Percentiles rank a stretch among this genome's conserved stretches.
These are phyloP conservation scores for Trichogramma evanescens DNA, from an alignment of 2,888 invertebrate genomes.

Conservation along the genomic window DNA sequence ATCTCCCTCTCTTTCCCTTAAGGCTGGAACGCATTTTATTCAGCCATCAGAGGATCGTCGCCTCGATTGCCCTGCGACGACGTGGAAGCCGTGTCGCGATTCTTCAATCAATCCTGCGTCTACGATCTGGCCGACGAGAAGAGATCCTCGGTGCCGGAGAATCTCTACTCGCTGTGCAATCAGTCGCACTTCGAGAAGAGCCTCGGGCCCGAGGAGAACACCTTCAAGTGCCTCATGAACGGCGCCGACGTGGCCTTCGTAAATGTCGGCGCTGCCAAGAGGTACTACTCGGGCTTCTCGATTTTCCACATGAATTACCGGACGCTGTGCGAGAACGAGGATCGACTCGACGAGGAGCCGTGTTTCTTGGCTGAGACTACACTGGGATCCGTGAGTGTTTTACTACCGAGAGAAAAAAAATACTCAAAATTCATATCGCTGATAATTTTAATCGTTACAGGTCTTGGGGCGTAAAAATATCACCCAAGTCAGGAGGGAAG, in stretches of 20 bases:
- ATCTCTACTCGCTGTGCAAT: slow-evolving; percentile 30
- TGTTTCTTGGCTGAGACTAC: slow-evolving; percentile 41
- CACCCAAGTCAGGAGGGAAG: slow-evolving; percentile 55
- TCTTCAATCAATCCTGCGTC: slow-evolving; percentile 66
- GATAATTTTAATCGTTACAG: slow-evolving; percentile 39
- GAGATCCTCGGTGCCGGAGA: slow-evolving; percentile 23
- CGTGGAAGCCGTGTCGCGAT: slow-evolving; percentile 50
- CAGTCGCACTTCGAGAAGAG: slow-evolving; percentile 9
- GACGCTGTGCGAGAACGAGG: slow-evolving; percentile 37
- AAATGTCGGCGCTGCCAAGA: slow-evolving; percentile 56
- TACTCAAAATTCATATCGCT: background rate
- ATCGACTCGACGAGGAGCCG: slow-evolving; percentile 17
- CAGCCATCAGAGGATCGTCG: slow-evolving; percentile 30
- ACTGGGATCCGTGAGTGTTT: slow-evolving; percentile 32
- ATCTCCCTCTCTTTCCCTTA: background rate
- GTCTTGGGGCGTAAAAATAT: slow-evolving; percentile 57
- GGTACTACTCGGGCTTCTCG: slow-evolving; percentile 48
- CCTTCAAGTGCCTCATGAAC: slow-evolving; percentile 55
- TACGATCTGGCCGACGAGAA: slow-evolving; percentile 20
- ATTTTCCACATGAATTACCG: slow-evolving; percentile 25
- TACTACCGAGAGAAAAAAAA: background rate
- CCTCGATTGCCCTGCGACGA: slow-evolving; percentile 36
- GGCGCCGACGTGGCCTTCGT: slow-evolving; percentile 76
- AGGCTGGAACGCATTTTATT: slow-evolving; percentile 42
- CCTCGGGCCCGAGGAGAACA: slow-evolving; percentile 15